These are phyloP conservation scores for Pagrus major DNA, from an alignment of 2,113 vertebrate genomes.

Conservation along the genomic window DNA sequence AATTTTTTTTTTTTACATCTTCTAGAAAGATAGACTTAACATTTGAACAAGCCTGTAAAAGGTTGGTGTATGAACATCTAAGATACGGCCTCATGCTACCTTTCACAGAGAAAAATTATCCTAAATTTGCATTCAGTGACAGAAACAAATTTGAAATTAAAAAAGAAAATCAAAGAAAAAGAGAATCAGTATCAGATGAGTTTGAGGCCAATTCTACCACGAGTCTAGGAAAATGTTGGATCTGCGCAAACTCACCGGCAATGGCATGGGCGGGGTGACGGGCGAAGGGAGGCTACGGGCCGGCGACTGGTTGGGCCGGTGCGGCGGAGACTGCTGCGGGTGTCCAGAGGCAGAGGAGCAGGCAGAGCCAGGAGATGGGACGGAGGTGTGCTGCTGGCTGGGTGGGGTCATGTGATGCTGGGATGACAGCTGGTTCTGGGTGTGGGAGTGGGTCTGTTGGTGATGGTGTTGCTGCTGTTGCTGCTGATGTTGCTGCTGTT, in stretches of 20 bases:
- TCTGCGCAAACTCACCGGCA: slow-evolving; percentile 86
- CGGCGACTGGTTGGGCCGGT: slow-evolving; percentile 93
- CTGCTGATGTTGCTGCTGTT: slow-evolving; percentile 84
- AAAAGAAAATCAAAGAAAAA: neutral
- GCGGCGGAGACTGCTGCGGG: slow-evolving; percentile 86
- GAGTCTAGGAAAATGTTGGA: no score
- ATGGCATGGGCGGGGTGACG: slow-evolving; percentile 92
- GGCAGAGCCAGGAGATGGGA: slow-evolving; percentile 81
- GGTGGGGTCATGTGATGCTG: slow-evolving; percentile 86
- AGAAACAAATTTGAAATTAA: neutral
- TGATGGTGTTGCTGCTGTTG: slow-evolving; percentile 86
- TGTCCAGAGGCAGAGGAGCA: slow-evolving; percentile 88
- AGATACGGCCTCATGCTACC: neutral
- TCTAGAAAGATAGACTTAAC: neutral
- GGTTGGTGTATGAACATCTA: neutral
- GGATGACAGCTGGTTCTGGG: slow-evolving; percentile 78
- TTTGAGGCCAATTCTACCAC: neutral
- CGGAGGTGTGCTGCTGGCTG: slow-evolving; percentile 84
- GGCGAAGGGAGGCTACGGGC: slow-evolving; percentile 93
- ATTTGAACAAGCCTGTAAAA: neutral
- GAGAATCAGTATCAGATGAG: neutral
- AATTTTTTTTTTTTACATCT: no score
- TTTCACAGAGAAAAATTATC: neutral
- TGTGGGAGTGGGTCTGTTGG: slow-evolving; percentile 81
- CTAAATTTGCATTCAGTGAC: neutral